phyloP scores from a whole-genome alignment of 2,113 vertebrate species.

The human (Homo sapiens) region DNA sequence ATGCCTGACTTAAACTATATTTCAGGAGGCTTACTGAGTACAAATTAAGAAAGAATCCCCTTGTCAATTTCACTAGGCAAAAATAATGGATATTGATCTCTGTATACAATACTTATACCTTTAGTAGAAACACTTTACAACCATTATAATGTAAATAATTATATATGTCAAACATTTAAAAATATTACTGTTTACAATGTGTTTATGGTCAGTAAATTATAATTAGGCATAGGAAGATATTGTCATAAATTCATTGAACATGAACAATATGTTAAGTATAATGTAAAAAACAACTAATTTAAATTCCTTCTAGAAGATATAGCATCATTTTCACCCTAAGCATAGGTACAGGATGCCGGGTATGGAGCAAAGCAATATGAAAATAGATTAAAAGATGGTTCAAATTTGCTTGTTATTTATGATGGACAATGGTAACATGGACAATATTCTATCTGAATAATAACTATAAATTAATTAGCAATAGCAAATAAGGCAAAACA shows the following conservation, averaged over 20 bases:
- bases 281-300: neutral
- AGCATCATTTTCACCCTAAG: neutral
- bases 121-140: neutral
- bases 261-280: neutral
- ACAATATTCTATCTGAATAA: neutral
- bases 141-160: neutral
- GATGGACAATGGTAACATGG: neutral
- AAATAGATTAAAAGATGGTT: neutral
- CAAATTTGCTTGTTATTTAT: neutral
- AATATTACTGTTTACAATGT: neutral
- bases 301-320: neutral
- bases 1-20: neutral
- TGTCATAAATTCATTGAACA: neutral
- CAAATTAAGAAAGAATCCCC: neutral
- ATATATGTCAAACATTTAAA: neutral
- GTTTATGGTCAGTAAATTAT: neutral
- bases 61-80: neutral
- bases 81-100: neutral
- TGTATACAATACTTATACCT: neutral
- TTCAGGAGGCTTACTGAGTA: neutral
- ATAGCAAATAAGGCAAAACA: neutral
- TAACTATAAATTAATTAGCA: neutral
- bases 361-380: neutral
- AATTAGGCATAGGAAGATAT: neutral
- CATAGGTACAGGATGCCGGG: neutral